phyloP scores from a whole-genome alignment of 2,797 vertebrate species.

The Coreius guichenoti region DNA sequence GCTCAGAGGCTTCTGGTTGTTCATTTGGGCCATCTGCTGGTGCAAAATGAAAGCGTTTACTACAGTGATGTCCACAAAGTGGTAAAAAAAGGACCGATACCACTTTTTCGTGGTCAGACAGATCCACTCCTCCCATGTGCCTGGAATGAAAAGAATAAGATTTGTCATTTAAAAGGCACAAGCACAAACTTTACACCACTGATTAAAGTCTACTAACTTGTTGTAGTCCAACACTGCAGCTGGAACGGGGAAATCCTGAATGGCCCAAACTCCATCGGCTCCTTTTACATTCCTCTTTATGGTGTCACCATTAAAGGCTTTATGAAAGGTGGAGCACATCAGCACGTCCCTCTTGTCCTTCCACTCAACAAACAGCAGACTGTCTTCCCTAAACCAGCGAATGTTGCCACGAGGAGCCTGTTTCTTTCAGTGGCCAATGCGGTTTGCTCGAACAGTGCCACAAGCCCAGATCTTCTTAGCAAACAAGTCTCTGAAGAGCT shows the following conservation, averaged over 20 bases:
- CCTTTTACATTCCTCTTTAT: constrained; percentile 23
- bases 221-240: constrained; percentile 33
- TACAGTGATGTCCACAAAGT: constrained; percentile 73
- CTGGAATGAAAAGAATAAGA: not conserved
- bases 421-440: constrained; percentile 28
- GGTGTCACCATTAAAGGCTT: constrained; percentile 24
- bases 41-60: constrained; percentile 73
- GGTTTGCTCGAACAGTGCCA: constrained; percentile 62
- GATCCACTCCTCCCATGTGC: constrained; percentile 74
- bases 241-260: constrained; percentile 20
- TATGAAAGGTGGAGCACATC: constrained; percentile 52
- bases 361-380: constrained; percentile 53
- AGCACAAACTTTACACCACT: not conserved
- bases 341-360: constrained; percentile 43
- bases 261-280: not conserved
- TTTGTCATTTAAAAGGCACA: not conserved
- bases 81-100: constrained; percentile 75
- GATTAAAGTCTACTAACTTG: constrained; percentile 22
- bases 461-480: constrained; percentile 47
- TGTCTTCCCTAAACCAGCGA: constrained; percentile 40
- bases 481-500: constrained; percentile 57
- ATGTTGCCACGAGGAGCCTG: constrained; percentile 36
- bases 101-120: constrained; percentile 72
- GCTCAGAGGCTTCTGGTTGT: not conserved
- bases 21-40: constrained; percentile 56